These are phyloP conservation scores for Orthosia gothica DNA, from an alignment of 2,888 invertebrate genomes.

Conservation along the genomic window DNA sequence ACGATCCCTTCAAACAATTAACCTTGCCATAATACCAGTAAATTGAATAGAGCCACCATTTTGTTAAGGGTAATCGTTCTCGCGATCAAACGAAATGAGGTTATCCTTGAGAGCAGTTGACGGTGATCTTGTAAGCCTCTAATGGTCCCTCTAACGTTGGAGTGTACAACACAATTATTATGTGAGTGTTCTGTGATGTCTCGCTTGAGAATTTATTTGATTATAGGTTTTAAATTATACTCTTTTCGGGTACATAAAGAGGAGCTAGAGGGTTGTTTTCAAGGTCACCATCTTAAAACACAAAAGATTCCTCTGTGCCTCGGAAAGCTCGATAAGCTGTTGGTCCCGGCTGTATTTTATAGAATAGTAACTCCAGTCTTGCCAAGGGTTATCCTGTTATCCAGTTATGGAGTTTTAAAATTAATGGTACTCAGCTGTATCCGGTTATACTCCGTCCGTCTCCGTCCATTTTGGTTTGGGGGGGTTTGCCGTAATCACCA, in stretches of 20 bases:
- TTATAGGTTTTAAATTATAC: not conserved
- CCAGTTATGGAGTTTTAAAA: no score
- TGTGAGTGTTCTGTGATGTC: slow-evolving; percentile 25
- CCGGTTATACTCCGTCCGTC: no score
- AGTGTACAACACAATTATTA: slow-evolving; percentile 26
- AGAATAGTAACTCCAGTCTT: no score
- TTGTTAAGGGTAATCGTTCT: slow-evolving; percentile 57
- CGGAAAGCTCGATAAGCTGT: no score
- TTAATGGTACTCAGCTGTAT: no score
- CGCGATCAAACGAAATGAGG: slow-evolving; percentile 62
- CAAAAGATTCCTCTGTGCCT: no score
- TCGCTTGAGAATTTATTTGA: slow-evolving; percentile 9
- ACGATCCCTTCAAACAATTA: slow-evolving; percentile 43
- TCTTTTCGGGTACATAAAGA: not conserved
- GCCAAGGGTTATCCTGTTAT: no score
- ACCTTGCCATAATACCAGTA: slow-evolving; percentile 39
- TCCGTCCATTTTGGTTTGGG: no score
- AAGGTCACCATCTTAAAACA: no score
- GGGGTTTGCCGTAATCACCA: no score
- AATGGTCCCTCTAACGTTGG: slow-evolving; percentile 45
- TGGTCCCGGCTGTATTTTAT: no score
- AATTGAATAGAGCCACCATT: slow-evolving; percentile 54
- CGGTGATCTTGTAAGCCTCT: slow-evolving; percentile 61
- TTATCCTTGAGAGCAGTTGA: slow-evolving; percentile 65
- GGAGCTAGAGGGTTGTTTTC: no score